phyloP scores from a whole-genome alignment of 2,113 vertebrate species.

The Gymnobelideus leadbeateri region DNA sequence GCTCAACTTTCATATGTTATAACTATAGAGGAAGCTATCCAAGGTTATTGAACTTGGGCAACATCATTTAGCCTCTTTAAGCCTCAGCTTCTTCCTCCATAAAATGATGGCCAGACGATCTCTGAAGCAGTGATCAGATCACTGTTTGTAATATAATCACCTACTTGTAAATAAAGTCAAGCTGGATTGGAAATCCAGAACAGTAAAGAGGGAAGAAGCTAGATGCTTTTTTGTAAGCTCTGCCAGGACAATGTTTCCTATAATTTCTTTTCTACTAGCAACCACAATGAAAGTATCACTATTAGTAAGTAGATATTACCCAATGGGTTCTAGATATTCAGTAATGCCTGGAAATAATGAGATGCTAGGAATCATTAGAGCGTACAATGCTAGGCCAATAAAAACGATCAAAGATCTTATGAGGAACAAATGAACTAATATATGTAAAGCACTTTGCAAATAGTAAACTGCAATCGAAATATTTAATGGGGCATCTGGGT shows the following conservation, averaged over 20 bases:
- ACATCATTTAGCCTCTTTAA: background rate
- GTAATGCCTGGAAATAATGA: slow-evolving; percentile 37
- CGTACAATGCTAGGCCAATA: slow-evolving; percentile 6
- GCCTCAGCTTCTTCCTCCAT: background rate
- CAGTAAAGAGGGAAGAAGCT: background rate
- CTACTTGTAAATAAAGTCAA: background rate
- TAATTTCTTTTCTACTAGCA: slow-evolving; percentile 16
- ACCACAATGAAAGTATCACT: background rate
- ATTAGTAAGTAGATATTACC: background rate
- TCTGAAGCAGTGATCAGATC: background rate
- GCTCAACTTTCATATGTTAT: background rate
- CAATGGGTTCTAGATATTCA: background rate
- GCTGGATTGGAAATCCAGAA: background rate
- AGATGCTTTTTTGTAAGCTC: slow-evolving; percentile 7
- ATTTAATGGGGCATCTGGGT: background rate
- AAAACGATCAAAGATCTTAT: slow-evolving; percentile 23
- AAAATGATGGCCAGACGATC: background rate
- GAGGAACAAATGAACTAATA: background rate
- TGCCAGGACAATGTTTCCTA: background rate
- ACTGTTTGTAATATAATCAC: too few species aligned
- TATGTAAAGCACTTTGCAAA: background rate
- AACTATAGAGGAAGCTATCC: background rate
- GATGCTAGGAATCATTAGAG: background rate
- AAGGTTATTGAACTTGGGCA: background rate
- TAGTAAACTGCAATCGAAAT: background rate